Percentiles rank a stretch among this genome's conserved stretches.
Evolutionary conservation across 2,113 vertebrate species (phyloP).

Genomic region (Nycticorax nycticorax): DNA sequence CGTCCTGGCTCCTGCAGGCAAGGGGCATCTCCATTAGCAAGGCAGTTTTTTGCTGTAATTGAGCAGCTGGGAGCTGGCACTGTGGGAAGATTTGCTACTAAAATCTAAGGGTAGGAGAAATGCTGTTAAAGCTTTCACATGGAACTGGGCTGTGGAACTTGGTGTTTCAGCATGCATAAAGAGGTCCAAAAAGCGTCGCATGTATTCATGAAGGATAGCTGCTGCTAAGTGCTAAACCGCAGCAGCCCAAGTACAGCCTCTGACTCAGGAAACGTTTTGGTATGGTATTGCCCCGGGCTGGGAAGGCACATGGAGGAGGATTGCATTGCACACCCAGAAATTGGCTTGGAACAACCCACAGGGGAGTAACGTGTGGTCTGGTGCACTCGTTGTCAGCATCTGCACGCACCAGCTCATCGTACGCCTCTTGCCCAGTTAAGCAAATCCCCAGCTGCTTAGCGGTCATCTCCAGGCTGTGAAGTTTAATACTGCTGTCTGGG

Average conservation of each 20-base stretch:
- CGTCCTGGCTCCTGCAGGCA: constrained; percentile 62
- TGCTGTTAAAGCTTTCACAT: neutral
- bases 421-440: constrained; percentile 9
- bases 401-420: constrained; percentile 40
- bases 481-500: constrained; percentile 27
- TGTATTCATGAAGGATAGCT: neutral
- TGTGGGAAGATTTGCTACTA: neutral
- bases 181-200: neutral
- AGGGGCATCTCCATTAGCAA: neutral
- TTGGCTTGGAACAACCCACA: neutral
- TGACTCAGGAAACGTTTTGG: neutral
- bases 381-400: constrained; percentile 51
- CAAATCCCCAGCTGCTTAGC: constrained; percentile 42
- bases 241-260: neutral
- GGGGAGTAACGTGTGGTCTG: neutral
- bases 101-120: neutral
- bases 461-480: constrained; percentile 31
- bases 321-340: neutral
- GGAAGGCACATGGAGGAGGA: neutral
- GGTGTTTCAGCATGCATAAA: neutral
- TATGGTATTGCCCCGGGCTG: neutral
- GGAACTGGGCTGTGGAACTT: neutral
- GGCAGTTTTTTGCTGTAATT: neutral
- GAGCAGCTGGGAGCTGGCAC: neutral
- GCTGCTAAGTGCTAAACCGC: neutral